Conservation (phyloP, 2,113 vertebrate species). For the Poicephalus meyeri region DNA sequence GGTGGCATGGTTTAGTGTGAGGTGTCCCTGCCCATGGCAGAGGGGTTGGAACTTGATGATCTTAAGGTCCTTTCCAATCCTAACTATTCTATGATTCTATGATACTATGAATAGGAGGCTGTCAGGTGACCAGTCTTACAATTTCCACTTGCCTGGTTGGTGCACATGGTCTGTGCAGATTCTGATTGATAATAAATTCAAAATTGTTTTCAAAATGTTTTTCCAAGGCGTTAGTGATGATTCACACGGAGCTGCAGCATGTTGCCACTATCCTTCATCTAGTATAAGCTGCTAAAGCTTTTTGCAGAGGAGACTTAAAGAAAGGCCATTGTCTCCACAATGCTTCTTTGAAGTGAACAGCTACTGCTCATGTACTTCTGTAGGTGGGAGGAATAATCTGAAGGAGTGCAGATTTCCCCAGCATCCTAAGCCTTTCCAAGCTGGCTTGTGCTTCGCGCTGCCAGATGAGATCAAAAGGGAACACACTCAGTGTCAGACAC, state of each 20-base stretch:
- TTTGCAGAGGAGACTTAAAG: neutral
- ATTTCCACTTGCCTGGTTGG: neutral
- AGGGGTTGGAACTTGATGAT: too few relatives aligned
- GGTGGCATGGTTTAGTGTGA: too few relatives aligned
- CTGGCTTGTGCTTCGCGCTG: neutral
- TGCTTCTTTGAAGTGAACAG: neutral
- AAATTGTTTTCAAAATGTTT: neutral
- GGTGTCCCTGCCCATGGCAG: too few relatives aligned
- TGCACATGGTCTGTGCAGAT: neutral
- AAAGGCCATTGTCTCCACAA: neutral
- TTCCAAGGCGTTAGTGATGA: neutral
- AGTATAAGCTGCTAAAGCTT: neutral
- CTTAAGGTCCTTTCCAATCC: too few relatives aligned
- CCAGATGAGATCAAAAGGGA: neutral
- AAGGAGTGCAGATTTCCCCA: neutral
- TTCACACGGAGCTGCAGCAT: neutral
- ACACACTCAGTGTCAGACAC: neutral
- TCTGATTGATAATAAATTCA: neutral
- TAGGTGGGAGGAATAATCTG: neutral
- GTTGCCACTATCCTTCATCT: neutral
- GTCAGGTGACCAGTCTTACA: neutral
- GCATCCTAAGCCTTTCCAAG: neutral
- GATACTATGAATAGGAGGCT: neutral
- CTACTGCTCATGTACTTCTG: neutral
- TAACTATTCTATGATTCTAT: too few relatives aligned